These are phyloP conservation scores for Hemicrepidius hirtus DNA, from an alignment of 2,888 invertebrate species.

Conservation along the genomic window DNA sequence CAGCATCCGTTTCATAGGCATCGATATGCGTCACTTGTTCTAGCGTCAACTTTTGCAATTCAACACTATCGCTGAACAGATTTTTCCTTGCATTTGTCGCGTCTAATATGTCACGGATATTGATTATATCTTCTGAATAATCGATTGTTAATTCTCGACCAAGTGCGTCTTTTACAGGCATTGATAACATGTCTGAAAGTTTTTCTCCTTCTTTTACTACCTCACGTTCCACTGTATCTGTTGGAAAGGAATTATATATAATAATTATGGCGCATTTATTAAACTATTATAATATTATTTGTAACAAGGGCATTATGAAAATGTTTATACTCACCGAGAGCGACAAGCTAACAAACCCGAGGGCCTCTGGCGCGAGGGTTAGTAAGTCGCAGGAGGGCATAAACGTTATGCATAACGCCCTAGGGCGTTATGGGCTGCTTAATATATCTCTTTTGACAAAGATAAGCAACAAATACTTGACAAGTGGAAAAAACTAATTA, in stretches of 20 bases:
- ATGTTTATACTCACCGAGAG: too few relatives aligned
- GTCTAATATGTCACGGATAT: constrained; percentile 82
- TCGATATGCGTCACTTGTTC: constrained; percentile 86
- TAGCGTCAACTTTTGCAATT: constrained; percentile 84
- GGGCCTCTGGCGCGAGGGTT: too few relatives aligned
- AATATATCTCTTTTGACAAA: too few relatives aligned
- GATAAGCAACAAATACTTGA: too few relatives aligned
- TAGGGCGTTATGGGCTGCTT: too few relatives aligned
- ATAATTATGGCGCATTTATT: not conserved
- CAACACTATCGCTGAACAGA: constrained; percentile 84
- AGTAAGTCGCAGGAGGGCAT: too few relatives aligned
- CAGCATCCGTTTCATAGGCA: constrained; percentile 84
- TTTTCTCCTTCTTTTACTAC: constrained; percentile 84
- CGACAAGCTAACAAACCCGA: too few relatives aligned
- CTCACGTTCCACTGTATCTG: constrained; percentile 81
- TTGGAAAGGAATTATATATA: not conserved
- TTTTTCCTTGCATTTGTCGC: constrained; percentile 81
- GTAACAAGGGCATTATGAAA: too few relatives aligned
- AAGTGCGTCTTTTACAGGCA: constrained; percentile 86
- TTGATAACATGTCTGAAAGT: constrained; percentile 84
- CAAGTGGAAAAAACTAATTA: too few relatives aligned
- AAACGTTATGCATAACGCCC: too few relatives aligned
- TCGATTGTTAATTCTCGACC: constrained; percentile 82
- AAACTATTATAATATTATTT: too few relatives aligned
- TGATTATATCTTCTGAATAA: constrained; percentile 82